These are phyloP conservation scores for Chrysolina haemoptera DNA, from an alignment of 2,888 invertebrate genomes.

Conservation along the genomic window DNA sequence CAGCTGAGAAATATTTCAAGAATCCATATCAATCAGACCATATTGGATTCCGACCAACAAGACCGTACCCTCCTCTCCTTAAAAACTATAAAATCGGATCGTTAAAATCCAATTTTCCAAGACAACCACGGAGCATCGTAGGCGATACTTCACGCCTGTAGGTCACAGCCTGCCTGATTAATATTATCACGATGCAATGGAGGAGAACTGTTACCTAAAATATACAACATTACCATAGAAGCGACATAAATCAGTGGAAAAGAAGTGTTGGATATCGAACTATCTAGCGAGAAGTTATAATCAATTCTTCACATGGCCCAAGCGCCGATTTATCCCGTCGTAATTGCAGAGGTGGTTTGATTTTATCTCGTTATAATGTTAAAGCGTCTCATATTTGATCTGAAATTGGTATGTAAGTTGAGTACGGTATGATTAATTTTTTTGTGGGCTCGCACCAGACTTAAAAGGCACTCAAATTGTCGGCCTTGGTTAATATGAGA, in stretches of 20 bases:
- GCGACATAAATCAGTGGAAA: constrained; percentile 59
- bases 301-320: constrained; percentile 64
- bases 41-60: background rate
- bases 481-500: constrained; percentile 11
- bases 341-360: constrained; percentile 36
- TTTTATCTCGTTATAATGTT: constrained; percentile 31
- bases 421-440: constrained; percentile 47
- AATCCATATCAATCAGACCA: background rate
- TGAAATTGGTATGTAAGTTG: constrained; percentile 46
- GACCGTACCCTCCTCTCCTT: constrained; percentile 6
- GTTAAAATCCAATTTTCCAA: constrained; percentile 48
- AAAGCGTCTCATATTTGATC: constrained; percentile 38
- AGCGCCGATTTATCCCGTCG: constrained; percentile 48
- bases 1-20: background rate
- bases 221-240: constrained; percentile 63
- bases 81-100: constrained; percentile 28
- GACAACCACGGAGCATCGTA: constrained; percentile 31
- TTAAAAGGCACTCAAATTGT: constrained; percentile 18
- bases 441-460: constrained; percentile 30
- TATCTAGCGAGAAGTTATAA: constrained; percentile 59
- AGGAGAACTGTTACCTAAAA: constrained; percentile 57
- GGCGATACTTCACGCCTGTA: constrained; percentile 41
- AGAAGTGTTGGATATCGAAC: constrained; percentile 53
- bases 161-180: constrained; percentile 46
- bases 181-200: constrained; percentile 52